A percentile compares a stretch with the other conserved stretches of the same genome.
Evolutionary conservation across 1,140 invertebrate genomes (phyloP).

Genomic region (Brachionus asplanchnoidis): DNA sequence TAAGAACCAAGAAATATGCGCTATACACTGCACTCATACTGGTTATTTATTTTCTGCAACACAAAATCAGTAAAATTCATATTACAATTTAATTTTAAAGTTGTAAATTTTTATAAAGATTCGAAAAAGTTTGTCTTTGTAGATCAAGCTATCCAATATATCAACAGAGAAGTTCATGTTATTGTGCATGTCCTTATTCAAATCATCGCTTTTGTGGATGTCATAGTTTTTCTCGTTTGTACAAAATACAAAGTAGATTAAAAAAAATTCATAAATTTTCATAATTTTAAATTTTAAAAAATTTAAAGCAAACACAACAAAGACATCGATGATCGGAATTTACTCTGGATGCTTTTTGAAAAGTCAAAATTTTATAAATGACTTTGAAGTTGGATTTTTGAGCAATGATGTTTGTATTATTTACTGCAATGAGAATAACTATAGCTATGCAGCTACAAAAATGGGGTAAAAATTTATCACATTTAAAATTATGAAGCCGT

Average conservation of each 20-base stretch:
- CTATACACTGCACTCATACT: neutral
- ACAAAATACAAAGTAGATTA: neutral
- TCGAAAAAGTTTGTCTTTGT: neutral
- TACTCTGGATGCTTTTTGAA: neutral
- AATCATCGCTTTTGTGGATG: neutral
- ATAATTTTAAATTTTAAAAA: neutral
- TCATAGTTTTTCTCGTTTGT: neutral
- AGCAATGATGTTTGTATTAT: neutral
- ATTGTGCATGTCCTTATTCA: neutral
- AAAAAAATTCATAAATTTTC: neutral
- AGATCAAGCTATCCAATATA: neutral
- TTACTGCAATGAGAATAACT: neutral
- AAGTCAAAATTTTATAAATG: neutral
- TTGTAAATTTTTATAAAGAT: neutral
- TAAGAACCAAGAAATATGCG: neutral
- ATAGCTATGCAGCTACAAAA: neutral
- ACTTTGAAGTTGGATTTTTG: neutral
- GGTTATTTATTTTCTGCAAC: neutral
- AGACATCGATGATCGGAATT: neutral
- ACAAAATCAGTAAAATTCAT: neutral
- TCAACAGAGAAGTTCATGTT: neutral
- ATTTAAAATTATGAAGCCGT: too few species aligned
- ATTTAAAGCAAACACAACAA: neutral
- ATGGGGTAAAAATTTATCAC: neutral
- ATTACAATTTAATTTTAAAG: neutral